Percentiles rank a stretch among this genome's conserved stretches.
phyloP scores from a whole-genome alignment of 2,113 vertebrate genomes.

The Myiagra hebetior region DNA sequence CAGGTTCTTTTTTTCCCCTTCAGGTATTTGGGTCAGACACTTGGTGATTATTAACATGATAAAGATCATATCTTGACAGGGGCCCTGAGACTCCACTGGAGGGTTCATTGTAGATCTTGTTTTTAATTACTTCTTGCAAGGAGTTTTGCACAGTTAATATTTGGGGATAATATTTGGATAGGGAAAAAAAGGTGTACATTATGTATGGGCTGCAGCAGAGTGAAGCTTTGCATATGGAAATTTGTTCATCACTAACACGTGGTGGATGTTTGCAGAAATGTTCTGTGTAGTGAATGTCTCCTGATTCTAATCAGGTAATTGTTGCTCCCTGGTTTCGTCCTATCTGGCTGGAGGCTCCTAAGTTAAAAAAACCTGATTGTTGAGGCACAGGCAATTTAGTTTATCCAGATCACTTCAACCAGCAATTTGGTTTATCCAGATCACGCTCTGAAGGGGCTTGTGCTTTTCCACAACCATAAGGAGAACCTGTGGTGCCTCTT shows the following conservation, averaged over 20 bases:
- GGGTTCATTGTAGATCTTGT: background rate
- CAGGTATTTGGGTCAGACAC: background rate
- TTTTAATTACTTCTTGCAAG: background rate
- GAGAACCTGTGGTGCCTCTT: background rate
- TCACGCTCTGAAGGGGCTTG: background rate
- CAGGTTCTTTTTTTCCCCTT: background rate
- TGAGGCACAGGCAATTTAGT: background rate
- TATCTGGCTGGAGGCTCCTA: background rate
- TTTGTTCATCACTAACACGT: background rate
- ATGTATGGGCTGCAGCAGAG: constrained; percentile 12
- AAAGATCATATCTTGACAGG: background rate
- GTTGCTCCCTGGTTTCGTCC: background rate
- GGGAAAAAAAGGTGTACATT: background rate
- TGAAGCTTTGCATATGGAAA: constrained; percentile 32
- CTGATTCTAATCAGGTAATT: constrained; percentile 9
- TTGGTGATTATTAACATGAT: background rate
- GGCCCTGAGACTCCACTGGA: background rate
- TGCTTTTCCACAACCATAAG: background rate
- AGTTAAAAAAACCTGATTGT: background rate
- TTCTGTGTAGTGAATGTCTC: background rate
- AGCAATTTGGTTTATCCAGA: background rate
- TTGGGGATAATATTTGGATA: constrained; percentile 3
- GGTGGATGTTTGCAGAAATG: background rate
- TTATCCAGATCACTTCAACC: background rate
- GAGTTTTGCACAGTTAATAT: background rate